phyloP scores from a whole-genome alignment of 2,888 invertebrate genomes.

The Chrysodeixis includens region DNA sequence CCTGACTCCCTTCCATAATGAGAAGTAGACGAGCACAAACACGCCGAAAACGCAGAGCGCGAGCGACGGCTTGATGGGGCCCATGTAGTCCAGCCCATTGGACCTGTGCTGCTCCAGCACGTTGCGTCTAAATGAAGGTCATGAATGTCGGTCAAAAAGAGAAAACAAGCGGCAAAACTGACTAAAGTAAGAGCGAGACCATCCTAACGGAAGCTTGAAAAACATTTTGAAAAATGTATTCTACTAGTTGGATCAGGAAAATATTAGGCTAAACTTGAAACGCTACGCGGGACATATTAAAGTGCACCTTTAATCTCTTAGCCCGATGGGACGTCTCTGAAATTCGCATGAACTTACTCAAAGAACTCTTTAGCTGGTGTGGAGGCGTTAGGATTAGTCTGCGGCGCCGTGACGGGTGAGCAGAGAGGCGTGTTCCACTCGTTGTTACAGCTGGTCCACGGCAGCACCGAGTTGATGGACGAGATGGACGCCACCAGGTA shows the following conservation, averaged over 20 bases:
- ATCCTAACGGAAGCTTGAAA: too few species aligned
- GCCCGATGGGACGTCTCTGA: too few species aligned
- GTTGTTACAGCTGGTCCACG: conserved; percentile 96
- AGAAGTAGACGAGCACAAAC: conserved; percentile 98
- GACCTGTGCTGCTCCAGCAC: conserved; percentile 96
- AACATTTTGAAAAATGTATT: too few species aligned
- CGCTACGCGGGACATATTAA: too few species aligned
- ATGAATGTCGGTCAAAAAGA: too few species aligned
- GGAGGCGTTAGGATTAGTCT: conserved; percentile 89
- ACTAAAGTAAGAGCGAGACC: too few species aligned
- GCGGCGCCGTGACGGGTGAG: conserved; percentile 90
- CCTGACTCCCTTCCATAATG: conserved; percentile 98
- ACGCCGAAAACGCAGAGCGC: conserved; percentile 97
- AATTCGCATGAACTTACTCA: conserved; percentile 92
- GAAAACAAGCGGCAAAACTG: too few species aligned
- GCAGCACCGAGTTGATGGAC: conserved; percentile 94
- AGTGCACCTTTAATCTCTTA: too few species aligned
- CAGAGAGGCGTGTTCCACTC: conserved; percentile 95
- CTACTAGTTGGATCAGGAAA: too few species aligned
- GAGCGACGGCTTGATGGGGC: conserved; percentile 96
- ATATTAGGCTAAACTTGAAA: too few species aligned
- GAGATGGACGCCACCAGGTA: conserved; percentile 95
- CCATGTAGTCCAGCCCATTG: conserved; percentile 95
- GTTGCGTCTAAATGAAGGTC: conserved; percentile 91
- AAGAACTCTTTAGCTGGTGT: conserved; percentile 97